phyloP scores from a whole-genome alignment of 1,140 invertebrate genomes.

The Formica exsecta region DNA sequence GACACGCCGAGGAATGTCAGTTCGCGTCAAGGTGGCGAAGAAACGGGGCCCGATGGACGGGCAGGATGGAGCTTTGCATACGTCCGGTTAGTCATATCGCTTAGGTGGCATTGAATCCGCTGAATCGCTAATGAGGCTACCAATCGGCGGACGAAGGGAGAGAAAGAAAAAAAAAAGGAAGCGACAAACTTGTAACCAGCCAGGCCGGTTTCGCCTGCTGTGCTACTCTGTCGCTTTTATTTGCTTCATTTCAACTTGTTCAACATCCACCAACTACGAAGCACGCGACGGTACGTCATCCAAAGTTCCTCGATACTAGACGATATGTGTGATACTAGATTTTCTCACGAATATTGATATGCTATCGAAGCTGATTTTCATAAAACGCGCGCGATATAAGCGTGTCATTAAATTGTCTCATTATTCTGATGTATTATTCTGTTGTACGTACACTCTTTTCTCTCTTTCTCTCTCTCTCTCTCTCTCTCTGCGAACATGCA shows the following conservation, averaged over 20 bases:
- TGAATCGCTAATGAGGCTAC: constrained; percentile 74
- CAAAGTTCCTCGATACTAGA: constrained; percentile 2
- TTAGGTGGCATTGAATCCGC: constrained; percentile 69
- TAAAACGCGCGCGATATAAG: constrained; percentile 5
- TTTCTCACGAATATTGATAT: constrained; percentile 46
- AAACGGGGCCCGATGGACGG: constrained; percentile 23
- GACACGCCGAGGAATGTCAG: constrained; percentile 61
- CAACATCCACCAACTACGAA: constrained; percentile 22
- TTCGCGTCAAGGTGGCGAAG: constrained; percentile 50
- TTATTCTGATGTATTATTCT: constrained; percentile 39
- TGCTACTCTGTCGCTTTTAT: constrained; percentile 21
- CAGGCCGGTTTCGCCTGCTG: constrained; percentile 65
- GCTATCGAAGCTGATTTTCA: constrained; percentile 39
- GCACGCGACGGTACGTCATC: constrained; percentile 49
- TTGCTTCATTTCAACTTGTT: constrained; percentile 32
- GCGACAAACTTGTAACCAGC: constrained; percentile 62
- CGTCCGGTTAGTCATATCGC: constrained; percentile 71
- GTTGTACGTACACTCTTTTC: constrained; percentile 20
- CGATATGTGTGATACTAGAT: not conserved
- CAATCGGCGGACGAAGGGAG: constrained; percentile 64
- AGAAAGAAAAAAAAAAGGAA: not conserved
- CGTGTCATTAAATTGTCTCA: constrained; percentile 18
- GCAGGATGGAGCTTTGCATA: constrained; percentile 64
- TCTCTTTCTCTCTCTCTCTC: constrained; percentile 5
- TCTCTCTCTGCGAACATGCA: constrained; percentile 11